Evolutionary conservation across 2,113 vertebrate species (phyloP), one percentile per base, ranked within the genome.

Genomic region (Callorhinus ursinus): DNA sequence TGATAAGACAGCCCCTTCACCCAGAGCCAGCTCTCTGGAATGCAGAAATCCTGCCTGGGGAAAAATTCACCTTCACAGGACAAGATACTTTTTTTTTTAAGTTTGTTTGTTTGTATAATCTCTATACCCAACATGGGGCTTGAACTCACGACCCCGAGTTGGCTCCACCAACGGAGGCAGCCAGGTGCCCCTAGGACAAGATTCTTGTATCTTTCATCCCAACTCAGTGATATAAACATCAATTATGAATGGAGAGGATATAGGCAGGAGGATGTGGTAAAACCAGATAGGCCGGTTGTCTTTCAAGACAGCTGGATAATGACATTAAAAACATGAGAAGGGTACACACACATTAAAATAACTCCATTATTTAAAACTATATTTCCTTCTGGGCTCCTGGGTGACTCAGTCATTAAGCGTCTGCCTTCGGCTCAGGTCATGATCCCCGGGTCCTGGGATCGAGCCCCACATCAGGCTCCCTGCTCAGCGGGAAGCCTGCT

Each of bases 221-320:
- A 42, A 59, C 5, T 91, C 49, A 15, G 16, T 85, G 59, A 57
- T 67, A 33, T 26, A 85, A 93, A 26, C 14, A 59, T 85, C 33
- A 63, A 69, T 71, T 87, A 65, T 59, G 26, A 81, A n/a, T 55
- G 65, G 53, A 80, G 24, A 83, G 10, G 53, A 16, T 42, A 12
- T 31, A 65, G 77, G 39, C 28, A 67, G 24, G 33, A 87, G 42
- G 63, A 10, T n/a, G 14, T 42, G n/a, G n/a, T 69, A 63, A 93
- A 57, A 76, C 2, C 21, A 76, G 26, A 42, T 57, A 89, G n/a
- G n/a, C 15, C 24, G 82, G 49, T 16, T 81, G 18, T 53, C 71
- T 96, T 89, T 92, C 28, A 85, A 95, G 39, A 71, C 31, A 82
- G 69, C 90, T 93, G 19, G 61, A 42, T 83, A 53, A 65, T 51